Percentiles rank a stretch among this genome's conserved stretches.
These are phyloP conservation scores for Ageneiosus marmoratus DNA, from an alignment of 2,113 vertebrate species.

Conservation along the genomic window DNA sequence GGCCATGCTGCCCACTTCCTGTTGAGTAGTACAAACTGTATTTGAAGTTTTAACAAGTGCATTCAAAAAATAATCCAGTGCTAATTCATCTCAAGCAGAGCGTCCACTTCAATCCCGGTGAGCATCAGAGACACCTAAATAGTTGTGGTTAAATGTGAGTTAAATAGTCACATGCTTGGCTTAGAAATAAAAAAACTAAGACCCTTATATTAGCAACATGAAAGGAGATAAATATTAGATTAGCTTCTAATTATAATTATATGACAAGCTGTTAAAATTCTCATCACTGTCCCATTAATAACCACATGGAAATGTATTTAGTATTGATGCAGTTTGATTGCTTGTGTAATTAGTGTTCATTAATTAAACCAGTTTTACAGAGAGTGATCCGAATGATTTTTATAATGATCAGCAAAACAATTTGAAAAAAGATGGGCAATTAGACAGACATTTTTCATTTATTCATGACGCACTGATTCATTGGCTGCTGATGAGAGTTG, in stretches of 20 bases:
- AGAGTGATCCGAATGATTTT: neutral
- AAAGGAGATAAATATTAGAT: neutral
- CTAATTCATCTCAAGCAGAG: too few relatives aligned
- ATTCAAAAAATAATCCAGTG: too few relatives aligned
- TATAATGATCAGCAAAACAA: neutral
- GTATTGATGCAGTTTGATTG: neutral
- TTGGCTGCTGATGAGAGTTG: neutral
- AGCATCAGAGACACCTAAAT: neutral
- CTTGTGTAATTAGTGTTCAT: neutral
- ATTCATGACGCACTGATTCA: neutral
- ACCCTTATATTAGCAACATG: neutral
- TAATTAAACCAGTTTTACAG: neutral
- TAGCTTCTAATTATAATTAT: neutral
- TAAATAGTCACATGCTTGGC: neutral
- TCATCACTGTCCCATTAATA: neutral
- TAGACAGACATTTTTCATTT: neutral
- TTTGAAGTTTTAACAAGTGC: too few relatives aligned
- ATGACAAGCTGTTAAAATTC: neutral
- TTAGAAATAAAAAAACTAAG: neutral
- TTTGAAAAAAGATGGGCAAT: neutral
- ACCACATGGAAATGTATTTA: neutral
- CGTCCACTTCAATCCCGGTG: neutral
- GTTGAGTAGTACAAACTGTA: too few relatives aligned
- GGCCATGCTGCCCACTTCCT: too few relatives aligned
- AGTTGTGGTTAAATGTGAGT: neutral